These are phyloP conservation scores for Hemistola chrysoprasaria DNA, from an alignment of 2,888 invertebrate genomes.

Conservation along the genomic window DNA sequence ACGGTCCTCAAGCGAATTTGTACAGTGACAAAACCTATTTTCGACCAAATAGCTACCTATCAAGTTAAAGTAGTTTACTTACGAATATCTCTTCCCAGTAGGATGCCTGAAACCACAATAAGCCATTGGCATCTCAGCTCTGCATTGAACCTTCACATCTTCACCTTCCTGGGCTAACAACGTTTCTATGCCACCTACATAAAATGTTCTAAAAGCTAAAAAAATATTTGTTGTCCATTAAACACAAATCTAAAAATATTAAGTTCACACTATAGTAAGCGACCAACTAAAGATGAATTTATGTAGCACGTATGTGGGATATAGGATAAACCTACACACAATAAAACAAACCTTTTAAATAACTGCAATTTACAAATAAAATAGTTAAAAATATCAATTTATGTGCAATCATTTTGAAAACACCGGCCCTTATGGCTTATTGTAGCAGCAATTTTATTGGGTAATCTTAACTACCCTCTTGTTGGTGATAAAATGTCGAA, in stretches of 20 bases:
- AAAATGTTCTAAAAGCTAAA: slow-evolving; percentile 59
- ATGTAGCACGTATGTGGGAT: too few relatives aligned
- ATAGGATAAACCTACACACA: too few relatives aligned
- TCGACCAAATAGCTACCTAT: too few relatives aligned
- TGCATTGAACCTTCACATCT: slow-evolving; percentile 57
- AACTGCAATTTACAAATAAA: neutral
- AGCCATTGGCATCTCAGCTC: slow-evolving; percentile 57
- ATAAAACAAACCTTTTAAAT: too few relatives aligned
- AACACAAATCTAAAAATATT: too few relatives aligned
- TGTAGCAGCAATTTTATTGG: too few relatives aligned
- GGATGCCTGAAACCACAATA: slow-evolving; percentile 74
- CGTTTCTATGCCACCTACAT: slow-evolving; percentile 51
- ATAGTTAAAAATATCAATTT: neutral
- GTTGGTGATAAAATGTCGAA: slow-evolving; percentile 36
- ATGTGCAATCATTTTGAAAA: slow-evolving; percentile 9
- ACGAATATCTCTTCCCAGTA: slow-evolving; percentile 68
- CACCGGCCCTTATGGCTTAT: too few relatives aligned
- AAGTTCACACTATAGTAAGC: too few relatives aligned
- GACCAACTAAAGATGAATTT: too few relatives aligned
- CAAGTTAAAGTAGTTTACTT: slow-evolving; percentile 40
- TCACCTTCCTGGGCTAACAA: slow-evolving; percentile 65
- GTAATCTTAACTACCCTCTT: slow-evolving; percentile 41
- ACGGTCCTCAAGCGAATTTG: too few relatives aligned
- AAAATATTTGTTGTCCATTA: neutral
- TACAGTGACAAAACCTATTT: too few relatives aligned